Evolutionary conservation across 2,888 invertebrate genomes (phyloP).

Genomic region (Sussaba pulchella): DNA sequence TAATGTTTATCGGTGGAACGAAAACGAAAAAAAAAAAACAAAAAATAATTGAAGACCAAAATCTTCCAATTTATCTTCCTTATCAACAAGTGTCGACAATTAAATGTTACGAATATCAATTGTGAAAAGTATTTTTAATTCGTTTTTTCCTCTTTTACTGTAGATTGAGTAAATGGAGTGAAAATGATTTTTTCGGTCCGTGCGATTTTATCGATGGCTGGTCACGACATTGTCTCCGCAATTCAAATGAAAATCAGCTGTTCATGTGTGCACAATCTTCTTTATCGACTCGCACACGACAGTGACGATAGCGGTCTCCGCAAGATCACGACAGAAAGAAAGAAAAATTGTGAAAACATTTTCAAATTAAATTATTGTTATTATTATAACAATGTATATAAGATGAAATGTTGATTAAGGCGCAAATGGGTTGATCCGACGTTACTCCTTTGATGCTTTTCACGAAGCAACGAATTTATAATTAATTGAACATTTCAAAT

Average conservation of each 20-base stretch:
- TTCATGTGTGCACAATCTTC: background rate
- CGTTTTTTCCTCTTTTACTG: constrained; percentile 27
- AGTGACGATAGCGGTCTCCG: constrained; percentile 23
- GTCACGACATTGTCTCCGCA: background rate
- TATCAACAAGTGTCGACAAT: constrained; percentile 20
- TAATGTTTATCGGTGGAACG: background rate
- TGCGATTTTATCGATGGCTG: constrained; percentile 10
- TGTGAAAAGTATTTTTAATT: constrained; percentile 28
- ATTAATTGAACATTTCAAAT: constrained; percentile 47
- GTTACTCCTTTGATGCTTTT: constrained; percentile 64
- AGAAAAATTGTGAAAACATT: background rate
- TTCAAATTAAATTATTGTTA: background rate
- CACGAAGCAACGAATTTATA: constrained; percentile 70
- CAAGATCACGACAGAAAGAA: constrained; percentile 26
- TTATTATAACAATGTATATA: constrained; percentile 29
- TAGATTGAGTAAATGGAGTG: background rate
- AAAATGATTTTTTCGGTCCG: background rate
- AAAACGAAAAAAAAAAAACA: constrained; percentile 16
- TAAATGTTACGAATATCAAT: constrained; percentile 8
- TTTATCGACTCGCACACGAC: background rate
- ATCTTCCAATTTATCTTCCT: constrained; percentile 63
- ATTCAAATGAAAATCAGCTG: background rate
- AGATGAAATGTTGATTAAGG: constrained; percentile 36
- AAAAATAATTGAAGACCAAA: constrained; percentile 8
- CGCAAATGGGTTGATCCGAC: constrained; percentile 33